Evolutionary conservation across 2,888 invertebrate species (phyloP), one percentile per base, ranked within the genome.

Genomic region (Salticus scenicus): DNA sequence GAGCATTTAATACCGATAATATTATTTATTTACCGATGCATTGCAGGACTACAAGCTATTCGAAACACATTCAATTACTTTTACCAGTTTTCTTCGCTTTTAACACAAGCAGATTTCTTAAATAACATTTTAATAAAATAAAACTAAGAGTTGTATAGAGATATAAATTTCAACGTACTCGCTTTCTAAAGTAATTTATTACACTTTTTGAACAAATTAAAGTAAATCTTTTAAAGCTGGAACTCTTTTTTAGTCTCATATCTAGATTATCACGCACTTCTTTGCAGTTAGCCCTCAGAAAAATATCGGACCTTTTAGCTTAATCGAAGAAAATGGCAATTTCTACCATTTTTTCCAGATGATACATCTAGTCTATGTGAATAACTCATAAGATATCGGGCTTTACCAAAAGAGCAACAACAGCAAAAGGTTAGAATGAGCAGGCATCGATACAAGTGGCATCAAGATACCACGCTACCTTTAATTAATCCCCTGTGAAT

Each of bases 401-500:
- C 69, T 41, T 42, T 42, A 14, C 70, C 41, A 70, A 70, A 42
- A 70, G 27, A 70, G 42, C 42, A 70, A 7, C 70, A 42, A 37
- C 41, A 42, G 28, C 42, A 42, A 17, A 42, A 28, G 42, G 42
- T 28, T 28, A 70, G 67, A 67, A 67, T n/a, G 67, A 70, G 70
- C 28, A 42, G 14, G 28, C 70, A 42, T 31, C 71, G 76, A 71
- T 76, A 71, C 76, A 76, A 71, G 71, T 76, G 76, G 76, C 41
- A 73, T 69, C 74, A 71, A 57, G 57, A 41, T 71, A 33, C 77
- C 77, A 73, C 77, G 67, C 27, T 78, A 69, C 77, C 83, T 84
- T 84, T 84, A 84, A 84, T 84, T 84, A 84, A 84, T 84, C 83
- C 83, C 57, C 71, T 37, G 72, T 63, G 70, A 76, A 76, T 83